Conservation (phyloP, 2,797 vertebrate species). For the Limosa lapponica region DNA sequence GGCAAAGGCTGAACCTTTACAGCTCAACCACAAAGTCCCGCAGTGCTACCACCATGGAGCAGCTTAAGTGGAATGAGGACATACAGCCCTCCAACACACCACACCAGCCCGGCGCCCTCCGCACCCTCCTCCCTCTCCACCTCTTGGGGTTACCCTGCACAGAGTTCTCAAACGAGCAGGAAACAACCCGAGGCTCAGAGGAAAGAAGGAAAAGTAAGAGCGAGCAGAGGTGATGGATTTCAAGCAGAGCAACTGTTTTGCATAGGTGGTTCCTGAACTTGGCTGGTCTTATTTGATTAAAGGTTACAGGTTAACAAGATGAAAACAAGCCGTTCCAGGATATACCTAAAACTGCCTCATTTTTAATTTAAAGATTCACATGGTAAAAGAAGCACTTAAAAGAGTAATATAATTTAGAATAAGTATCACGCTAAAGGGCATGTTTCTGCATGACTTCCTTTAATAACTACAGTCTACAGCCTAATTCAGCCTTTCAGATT, state of each 20-base stretch:
- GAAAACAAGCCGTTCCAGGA: neutral
- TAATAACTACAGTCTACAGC: slow-evolving; percentile 29
- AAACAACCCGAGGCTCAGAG: neutral
- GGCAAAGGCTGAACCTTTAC: neutral
- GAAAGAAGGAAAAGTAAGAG: neutral
- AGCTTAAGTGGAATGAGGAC: neutral
- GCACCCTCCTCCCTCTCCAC: neutral
- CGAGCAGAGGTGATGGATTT: neutral
- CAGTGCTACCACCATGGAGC: neutral
- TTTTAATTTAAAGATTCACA: slow-evolving; percentile 56
- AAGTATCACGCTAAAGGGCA: slow-evolving; percentile 36
- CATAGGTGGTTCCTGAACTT: neutral
- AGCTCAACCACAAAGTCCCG: neutral
- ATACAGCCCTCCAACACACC: neutral
- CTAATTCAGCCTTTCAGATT: slow-evolving; percentile 51
- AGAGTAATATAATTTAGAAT: slow-evolving; percentile 38
- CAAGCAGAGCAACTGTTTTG: neutral
- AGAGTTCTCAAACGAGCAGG: neutral
- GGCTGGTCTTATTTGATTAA: neutral
- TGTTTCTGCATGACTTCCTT: slow-evolving; percentile 67
- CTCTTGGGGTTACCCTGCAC: neutral
- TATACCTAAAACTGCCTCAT: neutral
- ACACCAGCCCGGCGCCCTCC: neutral
- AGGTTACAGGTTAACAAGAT: neutral
- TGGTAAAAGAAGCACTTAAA: slow-evolving; percentile 28